Percentiles rank a stretch among this genome's conserved stretches.
phyloP scores from a whole-genome alignment of 2,888 invertebrate genomes.

The Adineta ricciae region DNA sequence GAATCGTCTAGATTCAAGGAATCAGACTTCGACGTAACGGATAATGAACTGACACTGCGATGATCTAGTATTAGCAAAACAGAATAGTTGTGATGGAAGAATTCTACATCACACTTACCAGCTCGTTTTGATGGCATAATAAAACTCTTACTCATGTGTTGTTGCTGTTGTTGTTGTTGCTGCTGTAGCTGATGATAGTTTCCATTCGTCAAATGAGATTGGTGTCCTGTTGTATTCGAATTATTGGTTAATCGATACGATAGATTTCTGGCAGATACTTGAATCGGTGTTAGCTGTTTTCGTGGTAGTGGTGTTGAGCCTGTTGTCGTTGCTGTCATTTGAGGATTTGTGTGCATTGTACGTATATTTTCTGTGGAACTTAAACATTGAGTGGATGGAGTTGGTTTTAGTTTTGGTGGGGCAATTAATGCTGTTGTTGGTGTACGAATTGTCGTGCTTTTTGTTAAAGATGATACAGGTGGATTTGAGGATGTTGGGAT shows the following conservation, averaged over 20 bases:
- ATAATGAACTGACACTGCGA: not conserved
- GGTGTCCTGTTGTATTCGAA: not conserved
- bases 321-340: not conserved
- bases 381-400: not conserved
- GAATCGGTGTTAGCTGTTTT: not conserved
- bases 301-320: slow-evolving; percentile 13
- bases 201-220: not conserved
- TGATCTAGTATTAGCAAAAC: not conserved
- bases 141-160: slow-evolving; percentile 20
- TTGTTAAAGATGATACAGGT: not conserved
- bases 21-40: not conserved
- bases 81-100: not conserved
- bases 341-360: not conserved
- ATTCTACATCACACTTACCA: not conserved
- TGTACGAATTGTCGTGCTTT: not conserved
- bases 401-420: not conserved
- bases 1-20: not conserved
- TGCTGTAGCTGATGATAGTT: not conserved
- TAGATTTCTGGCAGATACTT: not conserved
- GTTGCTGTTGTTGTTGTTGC: not conserved
- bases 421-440: not conserved
- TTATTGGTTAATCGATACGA: not conserved
- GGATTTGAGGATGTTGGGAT: not conserved
- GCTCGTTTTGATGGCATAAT: not conserved
- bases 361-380: not conserved